phyloP scores from a whole-genome alignment of 2,113 vertebrate genomes.

The Dicrurus megarhynchus region DNA sequence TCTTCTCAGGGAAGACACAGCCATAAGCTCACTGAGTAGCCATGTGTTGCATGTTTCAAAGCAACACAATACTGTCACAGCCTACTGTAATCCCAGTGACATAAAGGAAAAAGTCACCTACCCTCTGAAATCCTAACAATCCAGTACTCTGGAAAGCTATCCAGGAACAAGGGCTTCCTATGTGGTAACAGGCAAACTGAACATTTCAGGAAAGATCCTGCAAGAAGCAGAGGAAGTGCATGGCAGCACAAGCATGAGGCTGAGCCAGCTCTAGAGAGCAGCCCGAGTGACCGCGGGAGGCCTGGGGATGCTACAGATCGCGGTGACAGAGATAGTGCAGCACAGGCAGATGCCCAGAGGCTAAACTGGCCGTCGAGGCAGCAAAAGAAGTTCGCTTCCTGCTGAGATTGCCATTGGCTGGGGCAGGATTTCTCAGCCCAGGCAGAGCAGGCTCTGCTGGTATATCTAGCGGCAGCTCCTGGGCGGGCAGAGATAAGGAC shows the following conservation, averaged over 20 bases:
- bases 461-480: slow-evolving; percentile 23
- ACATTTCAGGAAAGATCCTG: not conserved
- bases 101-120: not conserved
- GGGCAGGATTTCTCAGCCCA: not conserved
- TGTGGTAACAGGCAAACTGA: not conserved
- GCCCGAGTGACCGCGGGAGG: not conserved
- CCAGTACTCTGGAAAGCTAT: not conserved
- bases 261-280: not conserved
- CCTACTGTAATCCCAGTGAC: not conserved
- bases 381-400: not conserved
- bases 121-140: not conserved
- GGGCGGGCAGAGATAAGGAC: not conserved
- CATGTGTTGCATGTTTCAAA: not conserved
- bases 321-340: not conserved
- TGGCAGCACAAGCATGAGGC: not conserved
- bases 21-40: not conserved
- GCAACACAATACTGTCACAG: not conserved
- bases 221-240: not conserved
- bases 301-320: not conserved
- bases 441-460: not conserved
- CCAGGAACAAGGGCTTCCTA: not conserved
- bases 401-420: slow-evolving; percentile 28
- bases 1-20: not conserved
- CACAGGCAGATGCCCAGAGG: not conserved
- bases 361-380: not conserved